phyloP scores from a whole-genome alignment of 2,888 invertebrate genomes.

The Hyles lineata region DNA sequence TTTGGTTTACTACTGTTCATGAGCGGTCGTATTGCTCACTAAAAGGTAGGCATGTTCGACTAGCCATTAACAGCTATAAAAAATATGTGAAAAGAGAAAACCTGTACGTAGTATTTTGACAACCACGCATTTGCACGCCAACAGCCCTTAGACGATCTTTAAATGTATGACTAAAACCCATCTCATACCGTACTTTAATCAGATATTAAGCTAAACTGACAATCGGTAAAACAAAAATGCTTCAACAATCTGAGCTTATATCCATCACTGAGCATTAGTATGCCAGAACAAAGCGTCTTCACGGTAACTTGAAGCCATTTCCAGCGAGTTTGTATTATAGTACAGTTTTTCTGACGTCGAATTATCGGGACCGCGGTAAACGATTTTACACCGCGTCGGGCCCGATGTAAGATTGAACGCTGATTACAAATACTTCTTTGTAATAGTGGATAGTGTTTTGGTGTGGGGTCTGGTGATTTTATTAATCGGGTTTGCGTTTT shows the following conservation, averaged over 20 bases:
- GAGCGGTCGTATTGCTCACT: no score
- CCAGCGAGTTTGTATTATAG: slow-evolving; percentile 40
- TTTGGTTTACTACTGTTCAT: no score
- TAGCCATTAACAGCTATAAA: no score
- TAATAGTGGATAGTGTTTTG: neutral
- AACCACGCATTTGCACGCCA: no score
- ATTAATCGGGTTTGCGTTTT: neutral
- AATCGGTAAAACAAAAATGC: no score
- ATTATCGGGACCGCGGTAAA: slow-evolving; percentile 45
- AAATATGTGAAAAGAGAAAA: no score
- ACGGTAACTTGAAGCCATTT: slow-evolving; percentile 32
- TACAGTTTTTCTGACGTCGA: slow-evolving; percentile 38
- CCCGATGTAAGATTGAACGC: slow-evolving; percentile 40
- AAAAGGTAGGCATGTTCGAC: no score
- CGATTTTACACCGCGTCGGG: slow-evolving; percentile 45
- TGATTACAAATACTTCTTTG: slow-evolving; percentile 40
- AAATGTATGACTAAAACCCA: no score
- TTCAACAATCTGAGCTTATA: neutral
- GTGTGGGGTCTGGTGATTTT: neutral
- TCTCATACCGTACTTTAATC: no score
- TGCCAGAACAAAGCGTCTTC: neutral
- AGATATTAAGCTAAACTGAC: no score
- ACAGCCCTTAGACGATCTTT: no score
- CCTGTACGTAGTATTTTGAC: no score
- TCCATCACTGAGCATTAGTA: neutral